Conservation (phyloP, 2,797 vertebrate genomes). For the Poecilia velifera region DNA sequence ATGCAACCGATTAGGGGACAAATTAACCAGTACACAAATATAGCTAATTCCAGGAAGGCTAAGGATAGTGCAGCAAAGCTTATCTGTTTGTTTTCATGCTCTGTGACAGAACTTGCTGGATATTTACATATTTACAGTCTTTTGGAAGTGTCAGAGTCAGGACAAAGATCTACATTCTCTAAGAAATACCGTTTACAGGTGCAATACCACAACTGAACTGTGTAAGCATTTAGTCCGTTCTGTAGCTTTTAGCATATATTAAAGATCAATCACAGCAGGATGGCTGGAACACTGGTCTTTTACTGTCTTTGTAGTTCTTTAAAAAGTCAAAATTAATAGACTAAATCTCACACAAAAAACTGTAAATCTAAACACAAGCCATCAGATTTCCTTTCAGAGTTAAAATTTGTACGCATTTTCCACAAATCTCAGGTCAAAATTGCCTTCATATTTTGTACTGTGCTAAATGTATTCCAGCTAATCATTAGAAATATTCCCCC, state of each 20-base stretch:
- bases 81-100: neutral
- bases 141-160: neutral
- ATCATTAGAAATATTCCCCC: neutral
- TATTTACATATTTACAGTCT: neutral
- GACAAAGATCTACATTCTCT: neutral
- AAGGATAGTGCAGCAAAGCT: neutral
- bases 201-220: too few species aligned
- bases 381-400: neutral
- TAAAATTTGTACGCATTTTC: neutral
- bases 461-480: neutral
- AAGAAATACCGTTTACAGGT: neutral
- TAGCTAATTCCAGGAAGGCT: neutral
- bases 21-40: neutral
- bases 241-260: neutral
- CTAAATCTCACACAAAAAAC: neutral
- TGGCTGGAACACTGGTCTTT: neutral
- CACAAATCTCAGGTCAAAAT: neutral
- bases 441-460: too few species aligned
- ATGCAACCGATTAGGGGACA: neutral
- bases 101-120: neutral
- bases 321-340: neutral
- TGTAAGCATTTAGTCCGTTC: neutral
- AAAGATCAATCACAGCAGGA: neutral
- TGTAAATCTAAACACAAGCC: neutral
- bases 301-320: neutral